Conservation (phyloP, 2,888 invertebrate species). For the Sceliomorpha sp. region DNA sequence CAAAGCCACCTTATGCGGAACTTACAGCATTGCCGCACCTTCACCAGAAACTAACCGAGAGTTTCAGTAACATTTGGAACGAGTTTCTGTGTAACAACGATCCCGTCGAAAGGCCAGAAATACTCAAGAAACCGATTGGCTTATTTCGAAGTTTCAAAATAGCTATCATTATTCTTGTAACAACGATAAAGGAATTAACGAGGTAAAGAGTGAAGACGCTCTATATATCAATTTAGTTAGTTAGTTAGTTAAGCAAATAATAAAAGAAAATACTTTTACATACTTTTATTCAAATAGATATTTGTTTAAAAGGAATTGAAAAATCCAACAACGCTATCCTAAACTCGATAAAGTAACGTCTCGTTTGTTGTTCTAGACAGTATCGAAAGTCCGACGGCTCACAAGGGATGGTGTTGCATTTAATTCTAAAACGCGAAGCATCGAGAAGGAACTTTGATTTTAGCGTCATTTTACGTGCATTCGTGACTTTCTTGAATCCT, state of each 20-base stretch:
- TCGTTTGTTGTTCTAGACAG: conserved; percentile 55
- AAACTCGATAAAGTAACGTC: too few relatives aligned
- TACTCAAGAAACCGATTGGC: conserved; percentile 83
- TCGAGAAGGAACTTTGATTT: conserved; percentile 67
- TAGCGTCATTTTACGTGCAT: conserved; percentile 58
- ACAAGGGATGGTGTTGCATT: conserved; percentile 36
- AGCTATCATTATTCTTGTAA: conserved; percentile 84
- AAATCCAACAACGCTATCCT: too few relatives aligned
- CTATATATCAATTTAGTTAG: too few relatives aligned
- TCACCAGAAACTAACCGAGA: conserved; percentile 85
- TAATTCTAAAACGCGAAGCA: conserved; percentile 68
- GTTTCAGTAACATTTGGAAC: conserved; percentile 88
- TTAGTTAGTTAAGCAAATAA: too few relatives aligned
- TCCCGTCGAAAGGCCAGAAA: conserved; percentile 87
- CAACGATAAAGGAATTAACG: conserved; percentile 84
- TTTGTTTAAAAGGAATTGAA: too few relatives aligned
- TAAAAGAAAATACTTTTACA: too few relatives aligned
- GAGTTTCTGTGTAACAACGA: conserved; percentile 90
- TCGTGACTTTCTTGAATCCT: conserved; percentile 72
- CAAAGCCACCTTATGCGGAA: conserved; percentile 66
- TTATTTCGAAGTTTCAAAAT: conserved; percentile 84
- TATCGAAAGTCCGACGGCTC: conserved; percentile 63
- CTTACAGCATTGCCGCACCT: conserved; percentile 84
- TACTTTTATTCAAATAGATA: too few relatives aligned
- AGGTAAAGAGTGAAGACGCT: conserved; percentile 73